Evolutionary conservation across 2,888 invertebrate genomes (phyloP), one percentile per base, ranked within the genome.

Genomic region (Pollenia amentaria): DNA sequence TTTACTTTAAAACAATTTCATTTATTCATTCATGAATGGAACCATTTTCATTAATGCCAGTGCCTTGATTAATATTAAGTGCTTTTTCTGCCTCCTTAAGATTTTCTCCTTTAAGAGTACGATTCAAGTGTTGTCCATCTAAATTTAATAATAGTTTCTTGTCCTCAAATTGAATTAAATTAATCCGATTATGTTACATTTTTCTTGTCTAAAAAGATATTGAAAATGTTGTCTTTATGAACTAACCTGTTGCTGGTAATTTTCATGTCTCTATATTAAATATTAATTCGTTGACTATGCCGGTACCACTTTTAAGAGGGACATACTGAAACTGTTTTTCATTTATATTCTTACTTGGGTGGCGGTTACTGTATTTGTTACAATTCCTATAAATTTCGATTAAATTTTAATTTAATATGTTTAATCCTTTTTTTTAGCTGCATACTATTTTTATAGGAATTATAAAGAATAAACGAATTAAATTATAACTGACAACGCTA

Each of bases 101-200:
- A 72, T 75, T 67, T 84, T 44, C 48, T 29, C 16, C n/a, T 51
- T 70, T 62, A 3, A 18, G 12, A 3, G n/a, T 51, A 3, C 40
- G 12, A 3, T 18, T 51, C 48, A 65, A 76, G 46, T 65, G 10
- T 46, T 62, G 21, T 62, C 77, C 38, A 72, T 75, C 48, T 55
- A 53, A 18, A 80, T 55, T 48, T 69, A 78, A 60, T 53, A 29
- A 40, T 40, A 38, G 40, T 65, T 78, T 48, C 73, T 21, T 78
- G 40, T 51, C 18, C 60, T 53, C n/a, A 21, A 42, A 83, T 79
- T 79, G 60, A 79, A 72, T 83, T 76, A 70, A 75, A 57, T 70
- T 86, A 86, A 86, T 48, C 86, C 76, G 87, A 60, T 87, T 87
- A 87, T 60, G 29, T 48, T 18, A 21, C 40, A 57, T 48, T 53